Base-by-base conservation (phyloP, 2,113 vertebrate species). In the cattle (Bos taurus) region DNA sequence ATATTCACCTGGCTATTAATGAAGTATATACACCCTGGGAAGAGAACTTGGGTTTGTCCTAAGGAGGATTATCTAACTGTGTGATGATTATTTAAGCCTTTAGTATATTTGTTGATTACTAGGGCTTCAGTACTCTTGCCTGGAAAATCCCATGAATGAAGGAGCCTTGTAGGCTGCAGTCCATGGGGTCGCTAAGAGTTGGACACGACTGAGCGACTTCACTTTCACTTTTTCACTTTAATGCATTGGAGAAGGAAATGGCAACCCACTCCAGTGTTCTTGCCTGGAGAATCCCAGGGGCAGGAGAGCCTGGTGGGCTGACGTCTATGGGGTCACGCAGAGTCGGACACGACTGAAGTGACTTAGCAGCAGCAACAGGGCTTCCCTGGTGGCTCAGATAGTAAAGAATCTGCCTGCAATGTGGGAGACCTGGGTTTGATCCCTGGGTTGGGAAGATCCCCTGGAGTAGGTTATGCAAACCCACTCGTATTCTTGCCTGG, bases 31-130 rank as follows among this genome's bases (percentile, higher is more conserved):
- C 14, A 30, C 46, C 36, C 15, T 92, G 46, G 23, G 33, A 57
- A 88, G 80, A 94, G 57, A 96, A 94, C 57, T 94, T 81, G 40
- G 25, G 62, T 95, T 90, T 91, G 2, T 87, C 14, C 64, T 84
- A 59, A 94, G 59, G 43, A 88, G 23, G 52, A 40, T 90, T 82
- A 92, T 3, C 25, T 80, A 88, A 96, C 80, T 96, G 14, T 96
- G 67, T 90, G 62, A 86, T 90, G n/a, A 85, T 91, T 93, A 92
- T 95, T 64, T 94, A 93, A 93, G 23, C 33, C 6, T 21, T 83
- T 59, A 80, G 17, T 89, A 6, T 94, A 78, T 67, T 95, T 94
- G 56, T 83, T 90, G 60, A 95, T 95, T 78, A 78, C 19, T 80
- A 85, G 67, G 48, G 46, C 46, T 2, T 9, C 46, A 46, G 46